Conservation (phyloP, 2,797 vertebrate species). For the Pantherophis vulpinus region DNA sequence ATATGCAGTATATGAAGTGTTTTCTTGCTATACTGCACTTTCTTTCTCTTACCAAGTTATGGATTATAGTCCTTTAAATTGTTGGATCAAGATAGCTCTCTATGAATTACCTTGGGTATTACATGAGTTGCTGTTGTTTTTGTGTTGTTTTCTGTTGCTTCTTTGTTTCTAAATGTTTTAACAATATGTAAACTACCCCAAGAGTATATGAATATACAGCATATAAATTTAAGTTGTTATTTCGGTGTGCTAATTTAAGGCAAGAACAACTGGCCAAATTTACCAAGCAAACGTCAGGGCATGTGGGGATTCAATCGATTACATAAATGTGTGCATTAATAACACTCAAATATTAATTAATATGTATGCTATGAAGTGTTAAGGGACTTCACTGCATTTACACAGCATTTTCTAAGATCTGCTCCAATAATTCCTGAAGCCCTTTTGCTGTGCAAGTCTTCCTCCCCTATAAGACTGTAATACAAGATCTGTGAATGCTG, state of each 20-base stretch:
- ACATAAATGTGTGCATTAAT: background rate
- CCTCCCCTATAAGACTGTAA: background rate
- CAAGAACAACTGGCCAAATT: background rate
- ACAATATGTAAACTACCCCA: background rate
- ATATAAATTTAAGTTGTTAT: background rate
- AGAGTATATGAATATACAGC: background rate
- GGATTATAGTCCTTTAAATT: background rate
- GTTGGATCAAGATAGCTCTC: background rate
- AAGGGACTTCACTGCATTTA: background rate
- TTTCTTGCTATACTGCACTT: background rate
- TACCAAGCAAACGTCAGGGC: background rate
- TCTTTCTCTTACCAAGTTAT: background rate
- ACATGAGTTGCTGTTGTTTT: background rate
- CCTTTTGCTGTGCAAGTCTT: background rate
- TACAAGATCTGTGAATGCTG: background rate
- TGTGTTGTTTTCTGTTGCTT: background rate
- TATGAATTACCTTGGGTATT: background rate
- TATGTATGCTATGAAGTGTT: background rate
- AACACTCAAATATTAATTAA: background rate
- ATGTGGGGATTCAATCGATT: background rate
- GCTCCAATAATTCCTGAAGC: background rate
- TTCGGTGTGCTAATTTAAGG: background rate
- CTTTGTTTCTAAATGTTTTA: background rate
- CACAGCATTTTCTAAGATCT: background rate
- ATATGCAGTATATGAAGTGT: background rate